Conservation (phyloP, 1,140 invertebrate genomes). For the Saxidomus purpurata region DNA sequence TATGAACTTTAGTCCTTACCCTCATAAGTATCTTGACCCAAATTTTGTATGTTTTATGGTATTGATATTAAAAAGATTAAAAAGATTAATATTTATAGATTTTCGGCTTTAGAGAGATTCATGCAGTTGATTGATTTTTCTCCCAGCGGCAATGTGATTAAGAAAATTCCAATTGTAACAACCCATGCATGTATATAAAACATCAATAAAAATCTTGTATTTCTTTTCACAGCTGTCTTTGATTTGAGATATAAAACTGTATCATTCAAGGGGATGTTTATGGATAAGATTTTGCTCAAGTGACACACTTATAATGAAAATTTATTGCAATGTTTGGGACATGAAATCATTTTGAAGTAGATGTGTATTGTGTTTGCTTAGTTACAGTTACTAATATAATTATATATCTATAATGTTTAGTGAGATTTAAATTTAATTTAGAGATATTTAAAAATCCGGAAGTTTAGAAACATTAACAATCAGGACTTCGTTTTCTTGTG, state of each 20-base stretch:
- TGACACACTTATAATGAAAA: slow-evolving; percentile 24
- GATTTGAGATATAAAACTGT: neutral
- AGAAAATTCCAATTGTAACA: neutral
- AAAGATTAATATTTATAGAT: neutral
- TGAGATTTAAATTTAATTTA: too few species aligned
- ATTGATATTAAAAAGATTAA: neutral
- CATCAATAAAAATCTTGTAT: neutral
- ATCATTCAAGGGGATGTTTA: neutral
- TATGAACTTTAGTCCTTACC: too few species aligned
- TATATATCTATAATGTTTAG: too few species aligned
- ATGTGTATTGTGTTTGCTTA: slow-evolving; percentile 13
- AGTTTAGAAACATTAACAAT: too few species aligned
- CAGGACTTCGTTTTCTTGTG: too few species aligned
- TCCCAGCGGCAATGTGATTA: neutral
- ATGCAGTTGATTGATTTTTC: neutral
- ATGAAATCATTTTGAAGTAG: neutral
- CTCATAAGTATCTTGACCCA: neutral
- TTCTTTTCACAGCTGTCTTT: neutral
- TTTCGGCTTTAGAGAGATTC: neutral
- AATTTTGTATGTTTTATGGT: neutral
- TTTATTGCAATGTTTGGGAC: neutral
- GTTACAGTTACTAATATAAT: neutral
- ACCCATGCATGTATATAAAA: neutral
- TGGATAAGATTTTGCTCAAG: neutral
- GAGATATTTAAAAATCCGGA: too few species aligned